A percentile compares a stretch with the other conserved stretches of the same genome.
phyloP scores from a whole-genome alignment of 2,113 vertebrate species.

The Mormyrus lacerda region DNA sequence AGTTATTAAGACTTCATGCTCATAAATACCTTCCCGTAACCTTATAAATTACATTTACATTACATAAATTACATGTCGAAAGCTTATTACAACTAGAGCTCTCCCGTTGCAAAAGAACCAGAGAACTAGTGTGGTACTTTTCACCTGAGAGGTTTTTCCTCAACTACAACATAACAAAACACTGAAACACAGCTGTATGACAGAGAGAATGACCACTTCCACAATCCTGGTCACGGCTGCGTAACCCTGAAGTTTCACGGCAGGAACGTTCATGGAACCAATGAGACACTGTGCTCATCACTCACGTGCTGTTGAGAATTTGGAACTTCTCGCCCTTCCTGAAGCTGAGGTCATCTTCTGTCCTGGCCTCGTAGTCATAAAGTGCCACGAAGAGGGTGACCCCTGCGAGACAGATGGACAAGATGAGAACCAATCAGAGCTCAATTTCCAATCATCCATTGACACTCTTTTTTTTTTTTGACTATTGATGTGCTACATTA shows the following conservation, averaged over 20 bases:
- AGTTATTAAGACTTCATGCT: neutral
- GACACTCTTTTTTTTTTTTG: neutral
- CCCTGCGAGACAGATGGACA: constrained; percentile 60
- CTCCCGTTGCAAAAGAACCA: neutral
- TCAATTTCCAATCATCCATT: neutral
- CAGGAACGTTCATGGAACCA: neutral
- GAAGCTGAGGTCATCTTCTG: constrained; percentile 98
- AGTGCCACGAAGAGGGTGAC: constrained; percentile 98
- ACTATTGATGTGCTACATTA: neutral
- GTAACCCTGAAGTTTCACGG: neutral
- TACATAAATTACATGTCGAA: neutral
- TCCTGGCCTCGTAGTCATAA: constrained; percentile 96
- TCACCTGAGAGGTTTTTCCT: neutral
- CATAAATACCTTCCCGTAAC: neutral
- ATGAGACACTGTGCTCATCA: constrained; percentile 28
- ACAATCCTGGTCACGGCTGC: neutral
- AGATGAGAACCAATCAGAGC: neutral
- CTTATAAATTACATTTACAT: too few species aligned
- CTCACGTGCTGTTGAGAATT: constrained; percentile 99
- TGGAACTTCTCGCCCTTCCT: constrained; percentile 98
- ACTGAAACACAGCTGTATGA: neutral
- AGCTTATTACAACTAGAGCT: neutral
- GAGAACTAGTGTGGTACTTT: neutral
- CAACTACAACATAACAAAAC: neutral
- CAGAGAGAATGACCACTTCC: neutral